Evolutionary conservation across 2,113 vertebrate species (phyloP), one percentile per base, ranked within the genome.

Genomic region (Pomatorhinus ruficollis): DNA sequence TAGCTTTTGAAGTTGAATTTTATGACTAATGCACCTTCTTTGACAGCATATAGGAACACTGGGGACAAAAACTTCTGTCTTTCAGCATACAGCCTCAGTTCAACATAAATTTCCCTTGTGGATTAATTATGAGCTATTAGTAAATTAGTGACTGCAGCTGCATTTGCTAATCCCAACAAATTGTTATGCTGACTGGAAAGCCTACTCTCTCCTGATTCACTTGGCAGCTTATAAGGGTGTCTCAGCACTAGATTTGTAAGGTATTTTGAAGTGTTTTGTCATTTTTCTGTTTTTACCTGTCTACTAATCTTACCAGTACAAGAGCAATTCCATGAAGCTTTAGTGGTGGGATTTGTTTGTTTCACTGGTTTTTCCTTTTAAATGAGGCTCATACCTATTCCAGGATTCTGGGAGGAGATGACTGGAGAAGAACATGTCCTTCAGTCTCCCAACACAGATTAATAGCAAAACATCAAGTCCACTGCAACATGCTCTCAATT

Each of bases 381-480:
- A 88, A 68, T 52, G 33, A 92, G 85, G 53, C 47, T 96, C 85
- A 35, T 57, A 88, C 64, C 68, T 96, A 93, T 81, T 93, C 56
- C 83, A 71, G 68, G 76, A 93, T 88, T 97, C 93, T 93, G 85
- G 56, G 65, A 69, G 72, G 94, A 90, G 85, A 87, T 52, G 64
- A 88, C 70, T 66, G 88, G 71, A 90, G 85, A 94, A 93, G 95
- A 94, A 83, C 31, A 49, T 57, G 75, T 83, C 92, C 83, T 92
- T 90, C 85, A 83, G 86, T 87, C 89, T 95, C 93, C 64, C 89
- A 95, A 78, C 64, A 86, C 44, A 93, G 86, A 93, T 78, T 93
- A 95, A 93, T 88, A 93, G 93, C 80, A 96, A 97, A 80, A 90
- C 66, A 83, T 90, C 95, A 92, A 90, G 83, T 89, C 92, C 80